A percentile compares a stretch with the other conserved stretches of the same genome.
These are phyloP conservation scores for Bergia sp. DNA, from an alignment of 92 coral and sea anemone species.

Conservation along the genomic window DNA sequence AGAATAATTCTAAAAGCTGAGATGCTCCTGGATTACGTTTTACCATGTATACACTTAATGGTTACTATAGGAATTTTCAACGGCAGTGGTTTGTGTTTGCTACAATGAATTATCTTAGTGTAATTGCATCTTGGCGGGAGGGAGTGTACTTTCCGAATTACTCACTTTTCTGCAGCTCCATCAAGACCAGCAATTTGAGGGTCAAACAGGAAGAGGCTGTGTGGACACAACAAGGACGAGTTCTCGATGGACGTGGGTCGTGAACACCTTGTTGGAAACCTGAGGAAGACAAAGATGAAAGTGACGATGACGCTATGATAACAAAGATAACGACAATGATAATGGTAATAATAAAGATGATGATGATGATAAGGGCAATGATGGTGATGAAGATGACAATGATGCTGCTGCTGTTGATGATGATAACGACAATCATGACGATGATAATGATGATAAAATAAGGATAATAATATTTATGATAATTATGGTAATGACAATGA, in stretches of 20 bases:
- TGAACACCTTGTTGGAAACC: slow-evolving; percentile 55
- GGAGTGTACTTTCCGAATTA: neutral
- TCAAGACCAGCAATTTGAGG: slow-evolving; percentile 77
- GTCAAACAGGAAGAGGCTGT: slow-evolving; percentile 74
- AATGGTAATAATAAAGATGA: neutral
- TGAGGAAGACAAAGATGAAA: neutral
- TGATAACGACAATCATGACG: neutral
- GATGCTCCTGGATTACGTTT: no score
- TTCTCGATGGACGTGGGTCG: slow-evolving; percentile 82
- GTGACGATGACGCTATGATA: no score
- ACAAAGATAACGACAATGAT: neutral
- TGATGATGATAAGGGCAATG: neutral
- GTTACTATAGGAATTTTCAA: no score
- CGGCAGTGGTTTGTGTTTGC: no score
- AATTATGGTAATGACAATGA: no score
- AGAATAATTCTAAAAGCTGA: no score
- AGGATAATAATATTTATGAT: no score
- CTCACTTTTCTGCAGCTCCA: slow-evolving; percentile 66
- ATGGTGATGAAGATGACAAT: neutral
- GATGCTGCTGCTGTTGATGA: neutral
- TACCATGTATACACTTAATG: no score
- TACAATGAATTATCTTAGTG: no score
- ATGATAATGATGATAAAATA: neutral
- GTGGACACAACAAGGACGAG: slow-evolving; percentile 81
- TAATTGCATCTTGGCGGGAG: no score